Conservation (phyloP, 2,888 invertebrate species). For the Cetonia aurata region DNA sequence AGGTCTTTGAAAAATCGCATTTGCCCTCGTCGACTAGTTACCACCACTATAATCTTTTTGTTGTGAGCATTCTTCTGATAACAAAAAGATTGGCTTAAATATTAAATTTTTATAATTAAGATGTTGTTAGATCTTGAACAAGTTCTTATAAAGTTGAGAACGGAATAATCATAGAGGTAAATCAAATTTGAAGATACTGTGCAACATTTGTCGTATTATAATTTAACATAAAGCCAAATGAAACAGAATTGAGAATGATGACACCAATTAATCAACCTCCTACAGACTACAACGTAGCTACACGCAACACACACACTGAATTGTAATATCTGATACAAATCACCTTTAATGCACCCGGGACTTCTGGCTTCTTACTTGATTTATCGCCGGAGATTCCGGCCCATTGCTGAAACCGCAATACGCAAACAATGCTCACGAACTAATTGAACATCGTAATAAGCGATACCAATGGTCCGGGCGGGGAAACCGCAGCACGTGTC, state of each 20-base stretch:
- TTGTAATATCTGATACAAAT: constrained; percentile 19
- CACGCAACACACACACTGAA: constrained; percentile 5
- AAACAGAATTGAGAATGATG: constrained; percentile 19
- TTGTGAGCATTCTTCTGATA: too few relatives aligned
- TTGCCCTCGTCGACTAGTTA: too few relatives aligned
- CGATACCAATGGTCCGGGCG: constrained; percentile 29
- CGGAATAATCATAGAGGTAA: background rate
- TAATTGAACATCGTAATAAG: constrained; percentile 62
- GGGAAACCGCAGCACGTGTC: constrained; percentile 60
- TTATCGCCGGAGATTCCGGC: constrained; percentile 29
- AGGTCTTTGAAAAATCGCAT: too few relatives aligned
- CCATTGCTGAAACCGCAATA: constrained; percentile 38
- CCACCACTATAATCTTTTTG: too few relatives aligned
- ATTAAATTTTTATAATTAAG: too few relatives aligned
- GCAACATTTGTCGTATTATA: constrained; percentile 12
- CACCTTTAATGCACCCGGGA: constrained; percentile 19
- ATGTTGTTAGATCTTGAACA: too few relatives aligned
- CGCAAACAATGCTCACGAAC: constrained; percentile 52
- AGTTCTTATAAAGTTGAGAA: background rate
- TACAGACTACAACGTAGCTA: background rate
- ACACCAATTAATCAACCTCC: constrained; percentile 29
- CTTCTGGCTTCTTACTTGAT: constrained; percentile 22
- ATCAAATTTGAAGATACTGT: background rate
- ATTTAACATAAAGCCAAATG: constrained; percentile 5
- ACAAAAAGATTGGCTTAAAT: too few relatives aligned